phyloP scores from a whole-genome alignment of 1,140 invertebrate species.

The Oryctes rhinoceros region DNA sequence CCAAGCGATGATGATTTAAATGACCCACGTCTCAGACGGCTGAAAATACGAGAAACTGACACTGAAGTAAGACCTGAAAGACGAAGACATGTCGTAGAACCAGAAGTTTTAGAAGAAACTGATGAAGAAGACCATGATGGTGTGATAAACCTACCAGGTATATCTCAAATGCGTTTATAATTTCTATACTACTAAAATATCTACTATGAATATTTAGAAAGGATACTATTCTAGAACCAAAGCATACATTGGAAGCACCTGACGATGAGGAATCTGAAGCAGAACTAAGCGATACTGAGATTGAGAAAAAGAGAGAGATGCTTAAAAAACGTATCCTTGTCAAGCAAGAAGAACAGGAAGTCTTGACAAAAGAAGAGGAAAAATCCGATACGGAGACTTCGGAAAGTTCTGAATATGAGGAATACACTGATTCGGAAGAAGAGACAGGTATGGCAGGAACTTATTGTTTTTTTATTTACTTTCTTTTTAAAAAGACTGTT shows the following conservation, averaged over 20 bases:
- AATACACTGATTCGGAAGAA: conserved; percentile 91
- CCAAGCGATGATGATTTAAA: conserved; percentile 69
- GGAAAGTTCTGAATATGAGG: conserved; percentile 74
- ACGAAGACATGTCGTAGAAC: conserved; percentile 73
- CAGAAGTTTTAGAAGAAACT: conserved; percentile 76
- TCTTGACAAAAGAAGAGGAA: conserved; percentile 70
- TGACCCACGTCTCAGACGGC: conserved; percentile 78
- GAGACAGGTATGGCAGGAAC: conserved; percentile 66
- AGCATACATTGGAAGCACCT: conserved; percentile 63
- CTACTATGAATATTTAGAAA: not conserved
- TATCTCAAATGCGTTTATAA: not conserved
- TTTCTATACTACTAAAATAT: not conserved
- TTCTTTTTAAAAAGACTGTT: too few relatives aligned
- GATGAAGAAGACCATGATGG: conserved; percentile 74
- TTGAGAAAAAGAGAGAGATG: conserved; percentile 79
- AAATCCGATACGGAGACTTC: conserved; percentile 82
- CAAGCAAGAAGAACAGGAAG: conserved; percentile 72
- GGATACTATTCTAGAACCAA: conserved; percentile 52
- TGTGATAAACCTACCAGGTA: conserved; percentile 54
- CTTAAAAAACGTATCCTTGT: conserved; percentile 72
- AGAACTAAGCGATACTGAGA: conserved; percentile 80
- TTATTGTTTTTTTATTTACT: too few relatives aligned
- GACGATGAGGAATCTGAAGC: conserved; percentile 76
- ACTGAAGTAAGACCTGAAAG: conserved; percentile 65
- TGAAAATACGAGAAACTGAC: conserved; percentile 70